These are phyloP conservation scores for Dicyrtomina minuta DNA, from an alignment of 2,888 invertebrate genomes.

Conservation along the genomic window DNA sequence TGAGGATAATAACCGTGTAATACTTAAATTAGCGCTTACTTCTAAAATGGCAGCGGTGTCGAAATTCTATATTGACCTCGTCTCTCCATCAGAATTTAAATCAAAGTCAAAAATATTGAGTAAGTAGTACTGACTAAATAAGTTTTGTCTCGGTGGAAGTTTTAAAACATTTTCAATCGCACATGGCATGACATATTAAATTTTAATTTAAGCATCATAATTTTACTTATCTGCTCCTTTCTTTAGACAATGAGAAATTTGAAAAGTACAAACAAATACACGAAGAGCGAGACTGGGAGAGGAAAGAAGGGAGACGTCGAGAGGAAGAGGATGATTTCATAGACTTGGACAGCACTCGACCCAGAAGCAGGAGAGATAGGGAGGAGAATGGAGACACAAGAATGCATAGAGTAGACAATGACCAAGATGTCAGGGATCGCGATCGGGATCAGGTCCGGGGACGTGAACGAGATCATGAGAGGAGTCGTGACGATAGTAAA, in stretches of 20 bases:
- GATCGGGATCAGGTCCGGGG: neutral
- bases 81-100: conserved; percentile 76
- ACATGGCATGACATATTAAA: too few species aligned
- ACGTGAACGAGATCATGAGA: neutral
- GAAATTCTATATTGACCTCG: conserved; percentile 75
- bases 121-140: conserved; percentile 61
- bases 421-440: neutral
- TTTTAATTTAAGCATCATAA: neutral
- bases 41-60: conserved; percentile 70
- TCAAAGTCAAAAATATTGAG: conserved; percentile 84
- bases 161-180: too few species aligned
- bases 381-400: neutral
- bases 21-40: conserved; percentile 72
- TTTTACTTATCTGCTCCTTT: neutral
- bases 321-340: neutral
- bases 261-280: conserved; percentile 29
- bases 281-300: conserved; percentile 14
- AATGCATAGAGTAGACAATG: neutral
- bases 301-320: neutral
- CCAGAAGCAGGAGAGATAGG: neutral
- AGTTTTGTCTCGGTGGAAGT: neutral
- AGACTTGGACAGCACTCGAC: neutral
- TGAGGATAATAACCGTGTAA: conserved; percentile 75
- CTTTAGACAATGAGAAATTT: conserved; percentile 32
- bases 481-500: neutral